Evolutionary conservation across 1,140 invertebrate genomes (phyloP), one percentile per base, ranked within the genome.

Genomic region (Battus philenor): DNA sequence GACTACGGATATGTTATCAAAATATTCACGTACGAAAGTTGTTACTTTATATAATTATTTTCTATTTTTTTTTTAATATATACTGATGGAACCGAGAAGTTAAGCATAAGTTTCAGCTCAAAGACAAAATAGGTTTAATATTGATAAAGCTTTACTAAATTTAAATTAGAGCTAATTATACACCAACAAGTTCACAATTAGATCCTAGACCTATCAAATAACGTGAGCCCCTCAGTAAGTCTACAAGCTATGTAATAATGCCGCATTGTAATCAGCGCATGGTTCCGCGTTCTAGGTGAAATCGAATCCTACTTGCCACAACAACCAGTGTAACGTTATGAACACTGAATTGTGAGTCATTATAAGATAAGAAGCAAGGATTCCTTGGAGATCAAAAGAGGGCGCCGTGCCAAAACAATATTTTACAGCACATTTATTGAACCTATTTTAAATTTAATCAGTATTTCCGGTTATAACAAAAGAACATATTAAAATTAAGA

Each of bases 401-500:
- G 24, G 22, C 43, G n/a, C n/a, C n/a, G 38, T 43, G 24, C 44
- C 43, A 53, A 24, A 50, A 29, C 24, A 41, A 29, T 29, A 41
- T 41, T 41, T 41, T 17, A 41, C 26, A 41, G 12, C 29, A 41
- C 29, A n/a, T 9, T 0, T 29, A 41, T 29, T 41, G n/a, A 29
- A 41, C 26, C 13, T 41, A 27, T 13, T 41, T 41, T 29, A 41
- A 27, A 17, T 41, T 41, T 41, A 41, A 16, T 29, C 38, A 41
- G 26, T 27, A 41, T 41, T 53, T 47, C 47, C 54, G 47, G 49
- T 52, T 48, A 39, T 33, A 54, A 54, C 57, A 60, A 59, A 46
- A 60, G 47, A 54, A 46, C 56, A 47, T 55, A 55, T 47, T 67
- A 61, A 65, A 50, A 50, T 34, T 56, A 54, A 60, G 58, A 73